Evolutionary conservation across 2,113 vertebrate genomes (phyloP), one percentile per base, ranked within the genome.

Genomic region (Hirundichthys speculiger): DNA sequence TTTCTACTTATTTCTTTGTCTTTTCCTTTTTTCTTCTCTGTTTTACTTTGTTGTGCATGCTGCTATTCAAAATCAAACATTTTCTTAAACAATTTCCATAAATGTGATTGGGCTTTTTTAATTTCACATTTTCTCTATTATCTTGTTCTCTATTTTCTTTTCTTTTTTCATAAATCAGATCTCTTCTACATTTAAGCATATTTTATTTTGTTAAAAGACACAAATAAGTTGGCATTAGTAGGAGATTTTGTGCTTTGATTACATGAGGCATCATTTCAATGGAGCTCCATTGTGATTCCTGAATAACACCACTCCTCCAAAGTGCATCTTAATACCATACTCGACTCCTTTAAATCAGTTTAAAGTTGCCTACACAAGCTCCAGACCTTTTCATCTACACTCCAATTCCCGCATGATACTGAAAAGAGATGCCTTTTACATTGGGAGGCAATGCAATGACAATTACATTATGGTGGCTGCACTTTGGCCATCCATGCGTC

Each of bases 381-480:
- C 45, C 67, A 47, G 82, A 70, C 80, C 86, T 80, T 89, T 91
- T 90, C 90, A 92, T 91, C 82, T 75, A 80, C 75, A 87, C 87
- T 83, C 76, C 75, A 76, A 63, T 84, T 78, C 64, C 79, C 86
- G 58, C 83, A 69, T 75, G 77, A 69, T 77, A 64, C 90, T 89
- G 85, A 90, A 88, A 84, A 82, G 88, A 89, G 88, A 85, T 84
- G 81, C 84, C 73, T 86, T 89, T 91, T 90, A 90, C 85, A 85
- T 89, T 73, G 73, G 84, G 81, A 88, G 86, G 87, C 91, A 92
- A 91, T 91, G 90, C 90, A 92, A 90, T 90, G 88, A 91, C 87
- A 89, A 92, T 93, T 90, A 86, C 88, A 93, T 93, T 92, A 93
- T 73, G 84, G 77, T 67, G 80, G 75, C 84, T 90, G 88, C 90